These are phyloP conservation scores for Nasalis larvatus DNA, from an alignment of 2,113 vertebrate genomes.

Conservation along the genomic window DNA sequence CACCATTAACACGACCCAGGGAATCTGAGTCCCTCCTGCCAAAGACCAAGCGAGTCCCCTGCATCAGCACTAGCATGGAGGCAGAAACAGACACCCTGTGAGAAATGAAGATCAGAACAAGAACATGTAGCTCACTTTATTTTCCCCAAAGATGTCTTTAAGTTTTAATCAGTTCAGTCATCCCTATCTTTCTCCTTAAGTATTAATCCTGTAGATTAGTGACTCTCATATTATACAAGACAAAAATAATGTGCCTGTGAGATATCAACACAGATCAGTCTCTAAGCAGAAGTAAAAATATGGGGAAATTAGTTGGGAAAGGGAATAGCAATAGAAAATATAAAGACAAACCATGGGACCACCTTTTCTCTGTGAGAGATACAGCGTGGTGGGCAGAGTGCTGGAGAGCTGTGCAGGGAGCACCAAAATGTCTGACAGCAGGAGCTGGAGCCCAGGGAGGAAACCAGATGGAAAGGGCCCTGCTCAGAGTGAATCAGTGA, in stretches of 20 bases:
- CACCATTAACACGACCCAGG: rapidly evolving
- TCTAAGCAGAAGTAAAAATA: neutral
- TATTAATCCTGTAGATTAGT: rapidly evolving
- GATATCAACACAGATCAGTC: neutral
- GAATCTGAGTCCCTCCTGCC: neutral
- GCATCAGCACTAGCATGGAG: neutral
- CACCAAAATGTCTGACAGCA: neutral
- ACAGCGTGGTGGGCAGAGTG: neutral
- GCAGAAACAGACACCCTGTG: neutral
- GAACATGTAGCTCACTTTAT: neutral
- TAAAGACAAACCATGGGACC: neutral
- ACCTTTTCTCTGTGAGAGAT: neutral
- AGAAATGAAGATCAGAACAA: neutral
- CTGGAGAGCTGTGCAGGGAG: neutral
- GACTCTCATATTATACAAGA: neutral
- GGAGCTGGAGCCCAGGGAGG: neutral
- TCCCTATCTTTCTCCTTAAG: neutral
- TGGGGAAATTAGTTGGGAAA: neutral
- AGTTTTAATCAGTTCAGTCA: too few species aligned
- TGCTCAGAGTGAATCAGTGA: neutral
- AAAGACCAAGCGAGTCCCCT: neutral
- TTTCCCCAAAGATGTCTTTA: neutral
- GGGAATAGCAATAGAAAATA: neutral
- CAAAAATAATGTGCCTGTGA: neutral
- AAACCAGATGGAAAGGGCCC: neutral